Base-by-base conservation (phyloP, 2,113 vertebrate species). In the Phalacrocorax pelagicus region DNA sequence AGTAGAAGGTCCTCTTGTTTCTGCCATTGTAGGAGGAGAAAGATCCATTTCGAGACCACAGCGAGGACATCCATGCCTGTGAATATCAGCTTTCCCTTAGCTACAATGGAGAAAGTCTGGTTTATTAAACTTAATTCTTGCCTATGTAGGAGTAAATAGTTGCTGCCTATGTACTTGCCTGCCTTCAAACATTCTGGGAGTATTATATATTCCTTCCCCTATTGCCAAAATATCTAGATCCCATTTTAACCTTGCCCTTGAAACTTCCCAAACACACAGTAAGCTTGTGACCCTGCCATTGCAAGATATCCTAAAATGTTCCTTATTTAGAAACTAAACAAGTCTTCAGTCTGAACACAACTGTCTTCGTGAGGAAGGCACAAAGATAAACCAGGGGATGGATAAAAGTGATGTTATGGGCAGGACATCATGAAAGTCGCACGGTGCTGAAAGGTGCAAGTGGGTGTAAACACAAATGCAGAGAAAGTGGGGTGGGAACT, bases 201-300 rank as follows among this genome's bases (percentile, higher is more conserved):
- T 81, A 26, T 29, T 89, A 18, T 49, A 10, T 51, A 84, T 15
- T 30, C 14, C 34, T 92, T 67, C 21, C 5, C 14, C 9, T 54
- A 46, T 6, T 24, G 29, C 3, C 10, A 78, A n/a, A 87, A 67
- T 78, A 38, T 13, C 22, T 32, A 11, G 29, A 67, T 81, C 8
- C 6, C 2, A 1, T 74, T 91, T 94, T 84, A 66, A 3, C 22
- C 16, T 83, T 8, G 0, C 20, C 27, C 40, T 73, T 52, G 23
- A 65, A 69, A 15, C 29, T 18, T 38, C 34, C 3, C 12, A 38
- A 85, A 38, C 8, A 9, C 5, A 32, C 0, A 0, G 2, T 3
- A 21, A 74, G 18, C 23, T 66, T 7, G 4, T 24, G 52, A 10
- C 8, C 9, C 27, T 65, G 29, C 3, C 11, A 1, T 4, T 17